These are phyloP conservation scores for Coracias cyanogaster DNA, from an alignment of 2,797 vertebrate species.

Conservation along the genomic window DNA sequence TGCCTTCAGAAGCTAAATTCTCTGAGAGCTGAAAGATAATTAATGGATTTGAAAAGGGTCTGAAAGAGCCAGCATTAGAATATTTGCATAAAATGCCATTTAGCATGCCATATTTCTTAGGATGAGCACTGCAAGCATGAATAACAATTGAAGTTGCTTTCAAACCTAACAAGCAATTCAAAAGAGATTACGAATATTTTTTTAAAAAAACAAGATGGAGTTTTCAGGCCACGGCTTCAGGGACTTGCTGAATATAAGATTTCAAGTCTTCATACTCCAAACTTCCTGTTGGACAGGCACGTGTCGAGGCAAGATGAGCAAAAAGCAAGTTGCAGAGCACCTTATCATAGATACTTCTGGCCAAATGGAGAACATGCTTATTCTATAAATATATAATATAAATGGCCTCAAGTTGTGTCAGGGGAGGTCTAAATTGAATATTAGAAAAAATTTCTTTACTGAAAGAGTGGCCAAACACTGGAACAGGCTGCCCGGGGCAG, in stretches of 20 bases:
- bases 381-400: background rate
- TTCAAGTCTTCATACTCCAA: background rate
- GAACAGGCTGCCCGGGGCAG: too few relatives aligned
- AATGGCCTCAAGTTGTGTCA: too few relatives aligned
- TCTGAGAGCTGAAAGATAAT: slow-evolving; percentile 43
- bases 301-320: background rate
- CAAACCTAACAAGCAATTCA: background rate
- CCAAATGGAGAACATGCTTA: background rate
- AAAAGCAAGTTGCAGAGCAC: background rate
- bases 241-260: background rate
- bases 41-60: slow-evolving; percentile 20
- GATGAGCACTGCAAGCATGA: background rate
- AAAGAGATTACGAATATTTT: background rate
- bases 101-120: background rate
- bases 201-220: background rate
- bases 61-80: slow-evolving; percentile 11
- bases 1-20: slow-evolving; percentile 4
- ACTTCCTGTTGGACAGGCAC: background rate
- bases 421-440: too few relatives aligned
- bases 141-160: background rate
- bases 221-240: background rate
- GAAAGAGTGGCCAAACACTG: too few relatives aligned
- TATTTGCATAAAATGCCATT: slow-evolving; percentile 57
- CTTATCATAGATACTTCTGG: background rate
- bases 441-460: too few relatives aligned